Evolutionary conservation across 2,888 invertebrate genomes (phyloP).

Genomic region (Chrysolina americana): DNA sequence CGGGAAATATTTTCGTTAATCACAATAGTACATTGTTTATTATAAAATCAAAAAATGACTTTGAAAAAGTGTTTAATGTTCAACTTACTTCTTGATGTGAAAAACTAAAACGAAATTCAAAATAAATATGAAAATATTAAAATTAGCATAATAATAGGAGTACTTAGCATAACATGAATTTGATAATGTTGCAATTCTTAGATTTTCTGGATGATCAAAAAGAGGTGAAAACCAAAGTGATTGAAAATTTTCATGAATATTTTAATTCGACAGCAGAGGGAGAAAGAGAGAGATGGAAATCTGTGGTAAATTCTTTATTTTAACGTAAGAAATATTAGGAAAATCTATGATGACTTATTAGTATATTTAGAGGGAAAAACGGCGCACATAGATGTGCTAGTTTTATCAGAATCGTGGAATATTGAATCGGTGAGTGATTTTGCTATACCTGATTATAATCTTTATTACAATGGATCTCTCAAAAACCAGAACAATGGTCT

Average conservation of each 20-base stretch:
- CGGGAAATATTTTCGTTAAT: slow-evolving; percentile 23
- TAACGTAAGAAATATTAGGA: background rate
- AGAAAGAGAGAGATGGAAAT: background rate
- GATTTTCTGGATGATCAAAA: slow-evolving; percentile 20
- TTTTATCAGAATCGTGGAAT: background rate
- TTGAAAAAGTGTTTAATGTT: slow-evolving; percentile 26
- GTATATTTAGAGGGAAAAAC: background rate
- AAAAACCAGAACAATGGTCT: background rate
- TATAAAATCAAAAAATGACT: slow-evolving; percentile 7
- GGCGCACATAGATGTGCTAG: background rate
- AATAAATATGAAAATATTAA: slow-evolving; percentile 3
- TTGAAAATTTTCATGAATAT: slow-evolving; percentile 21
- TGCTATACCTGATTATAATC: background rate
- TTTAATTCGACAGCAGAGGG: slow-evolving; percentile 8
- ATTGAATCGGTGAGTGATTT: background rate
- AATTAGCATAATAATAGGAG: slow-evolving; percentile 12
- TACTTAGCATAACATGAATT: slow-evolving; percentile 21
- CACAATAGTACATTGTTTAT: background rate
- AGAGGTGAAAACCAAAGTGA: slow-evolving; percentile 10
- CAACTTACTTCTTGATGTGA: background rate
- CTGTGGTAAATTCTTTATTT: background rate
- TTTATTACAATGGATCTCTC: background rate
- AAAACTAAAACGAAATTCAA: background rate
- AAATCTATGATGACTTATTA: background rate
- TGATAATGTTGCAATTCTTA: slow-evolving; percentile 21